phyloP scores from a whole-genome alignment of 2,797 vertebrate species.

The Trachops cirrhosus region DNA sequence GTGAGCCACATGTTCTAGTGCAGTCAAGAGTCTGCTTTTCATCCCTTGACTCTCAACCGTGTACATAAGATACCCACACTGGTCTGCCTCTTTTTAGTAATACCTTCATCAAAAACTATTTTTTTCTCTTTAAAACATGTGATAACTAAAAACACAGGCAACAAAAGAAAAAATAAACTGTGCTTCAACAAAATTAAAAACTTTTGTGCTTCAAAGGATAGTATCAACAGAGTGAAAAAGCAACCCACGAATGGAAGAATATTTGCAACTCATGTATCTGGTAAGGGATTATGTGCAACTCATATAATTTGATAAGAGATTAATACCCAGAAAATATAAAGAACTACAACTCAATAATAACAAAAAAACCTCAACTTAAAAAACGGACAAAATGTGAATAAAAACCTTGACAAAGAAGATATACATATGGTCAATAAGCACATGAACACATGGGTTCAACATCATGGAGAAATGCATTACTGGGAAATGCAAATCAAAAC shows the following conservation, averaged over 20 bases:
- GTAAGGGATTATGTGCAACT: neutral
- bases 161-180: neutral
- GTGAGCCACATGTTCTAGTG: neutral
- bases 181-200: neutral
- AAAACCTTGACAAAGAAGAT: neutral
- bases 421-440: neutral
- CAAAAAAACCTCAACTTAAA: neutral
- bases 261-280: neutral
- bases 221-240: neutral
- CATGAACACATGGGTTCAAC: neutral
- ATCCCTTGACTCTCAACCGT: neutral
- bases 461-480: neutral
- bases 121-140: slow-evolving; percentile 9
- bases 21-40: neutral
- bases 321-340: slow-evolving; percentile 7
- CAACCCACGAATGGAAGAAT: neutral
- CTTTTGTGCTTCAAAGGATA: neutral
- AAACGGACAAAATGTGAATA: neutral
- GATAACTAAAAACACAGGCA: neutral
- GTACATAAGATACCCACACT: neutral
- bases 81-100: neutral
- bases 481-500: slow-evolving; percentile 25
- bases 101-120: neutral
- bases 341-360: neutral
- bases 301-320: neutral